phyloP scores from a whole-genome alignment of 2,888 invertebrate genomes.

The Eristalinus aeneus region DNA sequence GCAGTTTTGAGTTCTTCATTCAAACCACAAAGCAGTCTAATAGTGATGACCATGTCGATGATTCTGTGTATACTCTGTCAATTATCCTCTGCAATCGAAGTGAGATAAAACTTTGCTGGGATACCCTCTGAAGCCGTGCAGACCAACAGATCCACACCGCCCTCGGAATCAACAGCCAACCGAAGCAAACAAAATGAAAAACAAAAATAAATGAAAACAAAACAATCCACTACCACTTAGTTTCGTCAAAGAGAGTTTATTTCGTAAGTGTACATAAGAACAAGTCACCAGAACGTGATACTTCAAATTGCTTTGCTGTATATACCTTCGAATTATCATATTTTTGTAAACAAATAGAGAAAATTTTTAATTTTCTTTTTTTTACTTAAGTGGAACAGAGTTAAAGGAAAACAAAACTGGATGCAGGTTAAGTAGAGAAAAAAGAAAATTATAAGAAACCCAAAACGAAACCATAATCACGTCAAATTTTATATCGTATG shows the following conservation, averaged over 20 bases:
- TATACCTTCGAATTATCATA: constrained; percentile 55
- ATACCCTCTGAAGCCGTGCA: constrained; percentile 4
- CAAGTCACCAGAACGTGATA: constrained; percentile 6
- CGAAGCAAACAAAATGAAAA: neutral
- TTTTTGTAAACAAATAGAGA: constrained; percentile 46
- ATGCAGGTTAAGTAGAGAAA: constrained; percentile 6
- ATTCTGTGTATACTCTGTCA: constrained; percentile 61
- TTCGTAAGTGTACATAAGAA: constrained; percentile 33
- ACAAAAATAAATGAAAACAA: neutral
- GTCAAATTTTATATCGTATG: constrained; percentile 54
- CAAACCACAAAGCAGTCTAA: constrained; percentile 33
- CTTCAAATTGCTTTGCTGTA: constrained; percentile 47
- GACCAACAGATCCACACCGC: constrained; percentile 7
- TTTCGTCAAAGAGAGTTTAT: neutral
- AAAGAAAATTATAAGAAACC: neutral
- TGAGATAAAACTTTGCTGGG: constrained; percentile 55
- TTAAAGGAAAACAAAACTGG: neutral
- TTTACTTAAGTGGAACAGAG: neutral
- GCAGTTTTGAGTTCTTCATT: constrained; percentile 71
- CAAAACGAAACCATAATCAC: constrained; percentile 27
- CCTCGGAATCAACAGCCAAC: too few relatives aligned
- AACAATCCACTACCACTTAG: neutral
- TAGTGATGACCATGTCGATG: constrained; percentile 46
- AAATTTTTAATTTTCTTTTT: neutral
- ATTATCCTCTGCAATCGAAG: constrained; percentile 42